Evolutionary conservation across 2,797 vertebrate genomes (phyloP), one percentile per base, ranked within the genome.

Genomic region (Microctenopoma lineatum): DNA sequence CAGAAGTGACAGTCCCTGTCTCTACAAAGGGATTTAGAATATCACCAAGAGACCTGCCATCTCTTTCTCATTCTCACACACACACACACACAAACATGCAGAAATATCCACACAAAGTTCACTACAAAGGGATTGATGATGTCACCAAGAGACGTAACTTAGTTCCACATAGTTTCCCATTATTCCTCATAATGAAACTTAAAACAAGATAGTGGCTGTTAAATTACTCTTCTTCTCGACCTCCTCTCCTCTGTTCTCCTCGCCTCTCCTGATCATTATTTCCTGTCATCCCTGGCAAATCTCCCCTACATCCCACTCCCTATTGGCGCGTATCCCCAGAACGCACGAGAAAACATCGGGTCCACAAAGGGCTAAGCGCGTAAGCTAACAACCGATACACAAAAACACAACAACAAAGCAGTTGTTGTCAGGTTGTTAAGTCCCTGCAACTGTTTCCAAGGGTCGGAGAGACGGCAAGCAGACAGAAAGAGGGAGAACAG

Each of bases 151-250:
- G 92, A 94, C 88, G 75, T 73, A 82, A 88, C 87, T 93, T 91
- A 89, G 92, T 86, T 90, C 76, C 88, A 86, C 90, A 92, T 93
- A 91, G 93, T 91, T 91, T 92, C 88, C 90, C 87, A 93, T 92
- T 93, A 94, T 93, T 93, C 87, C 89, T 90, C 73, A 79, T 94
- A 94, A 95, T 94, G 91, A 93, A 93, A 92, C 92, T 91, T 92
- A 92, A 93, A 93, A 93, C 93, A 92, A 91, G 92, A 93, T 87
- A 88, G 77, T 39, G 75, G 67, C 72, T 75, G 77, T 70, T 81
- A 77, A 89, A 90, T 89, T 75, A 71, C 73, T 86, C 75, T 53
- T 38, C 74, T 61, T 72, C 77, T 77, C 69, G 62, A 64, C 74
- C 72, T 55, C 52, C 45, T 59, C 47, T 18, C 39, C 59, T 73